Evolutionary conservation across 2,797 vertebrate species (phyloP), one percentile per base, ranked within the genome.

Genomic region (Mustela erminea): DNA sequence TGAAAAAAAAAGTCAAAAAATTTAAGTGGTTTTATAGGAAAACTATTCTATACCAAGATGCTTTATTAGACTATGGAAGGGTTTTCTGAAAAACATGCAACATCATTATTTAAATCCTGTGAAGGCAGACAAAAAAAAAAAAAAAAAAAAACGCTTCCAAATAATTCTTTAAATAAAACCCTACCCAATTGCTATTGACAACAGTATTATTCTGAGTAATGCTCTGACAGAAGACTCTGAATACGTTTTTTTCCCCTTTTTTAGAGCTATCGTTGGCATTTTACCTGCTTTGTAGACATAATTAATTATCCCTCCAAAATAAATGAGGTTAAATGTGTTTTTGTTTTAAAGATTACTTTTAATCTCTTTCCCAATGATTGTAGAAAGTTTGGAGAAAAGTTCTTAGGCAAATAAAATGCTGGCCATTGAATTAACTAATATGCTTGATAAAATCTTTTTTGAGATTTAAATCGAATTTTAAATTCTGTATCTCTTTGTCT

Each of bases 251-350:
- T 27, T 60, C 20, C 29, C 32, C 85, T 97, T 95, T 41, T 95
- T 92, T 95, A 85, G 32, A 6, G 32, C 70, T 66, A 64, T 68
- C 58, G 87, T 87, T 96, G 92, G 49, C 27, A 78, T 96, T 93
- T 87, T 85, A 90, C 10, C 32, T 21, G 75, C 12, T 88, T 93
- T 87, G 10, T 74, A 77, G 21, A 85, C 49, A 85, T 84, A 93
- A 92, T 95, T 95, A 97, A 94, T 97, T 95, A 92, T 75, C 17
- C 27, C 5, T 92, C 66, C 43, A 93, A 95, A 96, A 93, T 83
- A 97, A 92, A 93, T 77, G 27, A 66, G 32, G 6, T 86, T 96
- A 94, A 70, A 10, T 86, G 27, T 86, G 43, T 3, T 87, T 92
- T 89, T 90, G 7, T 88, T 86, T 97, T 90, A 93, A 93, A 92